phyloP scores from a whole-genome alignment of 92 coral and sea anemone genomes.

The Chrysogorgia sp. region DNA sequence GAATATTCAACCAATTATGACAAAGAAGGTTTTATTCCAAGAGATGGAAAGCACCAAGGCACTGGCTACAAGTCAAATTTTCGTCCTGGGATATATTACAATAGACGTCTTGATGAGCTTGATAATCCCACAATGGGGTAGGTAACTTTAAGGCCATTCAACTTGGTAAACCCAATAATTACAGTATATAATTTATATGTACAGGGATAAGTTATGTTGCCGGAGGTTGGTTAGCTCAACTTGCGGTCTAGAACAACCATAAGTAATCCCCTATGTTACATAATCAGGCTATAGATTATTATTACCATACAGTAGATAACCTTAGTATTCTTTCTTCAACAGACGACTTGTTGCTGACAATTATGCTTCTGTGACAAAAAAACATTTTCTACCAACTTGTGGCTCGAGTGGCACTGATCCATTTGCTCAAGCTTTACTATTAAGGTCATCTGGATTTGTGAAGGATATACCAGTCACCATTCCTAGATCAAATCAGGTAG shows the following conservation, averaged over 20 bases:
- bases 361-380: conserved; percentile 88
- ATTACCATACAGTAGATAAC: not conserved
- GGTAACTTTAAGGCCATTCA: conserved; percentile 12
- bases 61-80: conserved; percentile 99
- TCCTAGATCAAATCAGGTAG: conserved; percentile 86
- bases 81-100: conserved; percentile 95
- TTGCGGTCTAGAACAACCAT: too few relatives aligned
- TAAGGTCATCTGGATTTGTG: conserved; percentile 93
- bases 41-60: conserved; percentile 83
- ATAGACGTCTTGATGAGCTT: conserved; percentile 83
- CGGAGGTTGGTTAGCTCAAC: too few relatives aligned
- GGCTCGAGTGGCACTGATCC: conserved; percentile 95
- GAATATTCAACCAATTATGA: conserved; percentile 91
- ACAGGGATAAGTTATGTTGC: too few relatives aligned
- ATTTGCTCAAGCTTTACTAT: conserved; percentile 68
- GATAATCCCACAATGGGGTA: conserved; percentile 98
- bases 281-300: too few relatives aligned
- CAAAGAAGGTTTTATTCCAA: conserved; percentile 81
- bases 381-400: conserved; percentile 86
- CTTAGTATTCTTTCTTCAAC: not conserved
- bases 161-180: too few relatives aligned
- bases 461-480: conserved; percentile 94
- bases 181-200: too few relatives aligned
- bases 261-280: too few relatives aligned
- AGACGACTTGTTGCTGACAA: conserved; percentile 83